Evolutionary conservation across 2,888 invertebrate species (phyloP).

Genomic region (Acleris emargana): DNA sequence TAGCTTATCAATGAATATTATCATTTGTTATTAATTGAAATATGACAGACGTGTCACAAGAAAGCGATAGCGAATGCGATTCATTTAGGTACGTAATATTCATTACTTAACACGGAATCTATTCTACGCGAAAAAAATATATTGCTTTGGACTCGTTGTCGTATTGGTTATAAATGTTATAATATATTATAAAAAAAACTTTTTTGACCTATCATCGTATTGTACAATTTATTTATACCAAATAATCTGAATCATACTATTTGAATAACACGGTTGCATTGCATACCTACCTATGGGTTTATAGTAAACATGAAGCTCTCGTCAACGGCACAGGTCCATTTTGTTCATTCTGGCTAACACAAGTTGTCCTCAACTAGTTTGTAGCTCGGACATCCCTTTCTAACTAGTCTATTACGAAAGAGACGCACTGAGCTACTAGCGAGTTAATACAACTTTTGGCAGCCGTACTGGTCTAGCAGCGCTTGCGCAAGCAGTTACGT

Average conservation of each 20-base stretch:
- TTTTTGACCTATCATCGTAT: no score
- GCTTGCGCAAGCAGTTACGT: constrained; percentile 34
- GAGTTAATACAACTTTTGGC: not conserved
- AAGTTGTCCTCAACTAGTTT: no score
- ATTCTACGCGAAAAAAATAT: not conserved
- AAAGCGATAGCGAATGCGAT: constrained; percentile 26
- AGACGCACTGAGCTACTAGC: not conserved
- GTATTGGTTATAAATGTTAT: no score
- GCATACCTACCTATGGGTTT: not conserved
- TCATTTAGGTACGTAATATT: constrained; percentile 22
- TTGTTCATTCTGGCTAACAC: not conserved
- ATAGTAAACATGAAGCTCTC: not conserved
- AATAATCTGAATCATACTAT: no score
- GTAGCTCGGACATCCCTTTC: not conserved
- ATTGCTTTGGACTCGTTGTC: no score
- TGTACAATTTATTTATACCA: no score
- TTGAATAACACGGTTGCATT: no score
- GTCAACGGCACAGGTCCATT: not conserved
- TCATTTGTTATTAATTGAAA: constrained; percentile 29
- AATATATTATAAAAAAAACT: no score
- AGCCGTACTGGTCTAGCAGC: constrained; percentile 10
- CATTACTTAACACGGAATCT: not conserved
- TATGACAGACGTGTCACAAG: constrained; percentile 33
- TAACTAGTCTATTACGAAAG: not conserved
- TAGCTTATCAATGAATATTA: constrained; percentile 17